These are phyloP conservation scores for Anhinga rufa DNA, from an alignment of 2,113 vertebrate genomes.

Conservation along the genomic window DNA sequence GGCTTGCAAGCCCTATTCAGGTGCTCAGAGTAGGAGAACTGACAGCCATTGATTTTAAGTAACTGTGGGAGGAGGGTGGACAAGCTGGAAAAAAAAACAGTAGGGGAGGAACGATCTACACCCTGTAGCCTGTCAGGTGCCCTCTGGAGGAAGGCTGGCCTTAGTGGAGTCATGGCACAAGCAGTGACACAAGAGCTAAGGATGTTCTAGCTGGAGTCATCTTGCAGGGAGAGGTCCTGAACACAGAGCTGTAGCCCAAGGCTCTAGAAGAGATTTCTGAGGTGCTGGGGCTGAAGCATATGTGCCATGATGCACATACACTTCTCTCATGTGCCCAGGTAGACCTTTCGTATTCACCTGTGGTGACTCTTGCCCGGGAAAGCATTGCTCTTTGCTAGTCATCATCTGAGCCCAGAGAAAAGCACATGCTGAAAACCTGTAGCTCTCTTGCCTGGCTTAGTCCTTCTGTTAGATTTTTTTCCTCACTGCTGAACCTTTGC, in stretches of 20 bases:
- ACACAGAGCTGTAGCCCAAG: background rate
- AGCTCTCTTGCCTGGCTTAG: background rate
- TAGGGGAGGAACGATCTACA: background rate
- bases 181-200: background rate
- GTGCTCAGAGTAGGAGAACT: background rate
- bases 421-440: background rate
- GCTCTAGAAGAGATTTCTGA: background rate
- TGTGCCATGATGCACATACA: too few species aligned
- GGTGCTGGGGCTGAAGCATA: background rate
- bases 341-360: background rate
- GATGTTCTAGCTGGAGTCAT: background rate
- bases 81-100: background rate
- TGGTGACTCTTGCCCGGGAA: background rate
- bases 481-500: background rate
- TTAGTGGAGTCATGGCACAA: background rate
- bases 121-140: background rate
- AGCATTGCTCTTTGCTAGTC: background rate
- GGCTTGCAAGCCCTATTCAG: background rate
- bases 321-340: background rate
- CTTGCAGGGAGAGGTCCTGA: background rate
- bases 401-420: background rate
- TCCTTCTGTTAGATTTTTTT: background rate
- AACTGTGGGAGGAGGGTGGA: background rate
- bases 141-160: background rate
- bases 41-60: background rate